phyloP scores from a whole-genome alignment of 2,113 vertebrate genomes.

The Epinephelus lanceolatus region DNA sequence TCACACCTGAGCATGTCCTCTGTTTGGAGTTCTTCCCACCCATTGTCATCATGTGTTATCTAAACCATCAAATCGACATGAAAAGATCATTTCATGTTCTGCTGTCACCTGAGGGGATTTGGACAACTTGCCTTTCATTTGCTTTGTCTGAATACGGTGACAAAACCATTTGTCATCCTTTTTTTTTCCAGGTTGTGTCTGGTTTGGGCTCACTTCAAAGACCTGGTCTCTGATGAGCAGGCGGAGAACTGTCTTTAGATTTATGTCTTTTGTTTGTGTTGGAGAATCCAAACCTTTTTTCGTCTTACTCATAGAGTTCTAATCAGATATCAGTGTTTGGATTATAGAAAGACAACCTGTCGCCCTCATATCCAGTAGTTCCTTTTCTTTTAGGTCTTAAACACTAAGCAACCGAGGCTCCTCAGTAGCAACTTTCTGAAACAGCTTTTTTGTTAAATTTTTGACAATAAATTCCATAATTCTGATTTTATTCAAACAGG shows the following conservation, averaged over 20 bases:
- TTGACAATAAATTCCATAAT: background rate
- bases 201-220: conserved; percentile 60
- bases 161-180: conserved; percentile 47
- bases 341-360: background rate
- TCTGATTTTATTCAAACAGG: background rate
- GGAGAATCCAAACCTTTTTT: background rate
- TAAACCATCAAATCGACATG: conserved; percentile 62
- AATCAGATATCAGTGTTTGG: conserved; percentile 44
- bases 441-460: background rate
- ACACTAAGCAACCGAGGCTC: background rate
- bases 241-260: conserved; percentile 4
- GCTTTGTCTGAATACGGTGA: conserved; percentile 56
- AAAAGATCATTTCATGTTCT: conserved; percentile 66
- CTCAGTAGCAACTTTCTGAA: background rate
- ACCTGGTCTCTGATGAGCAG: background rate
- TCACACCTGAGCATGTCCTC: conserved; percentile 67
- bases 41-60: conserved; percentile 60
- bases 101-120: conserved; percentile 37
- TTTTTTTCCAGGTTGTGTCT: conserved; percentile 20
- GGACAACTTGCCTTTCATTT: conserved; percentile 41
- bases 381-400: background rate
- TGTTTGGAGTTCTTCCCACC: conserved; percentile 34
- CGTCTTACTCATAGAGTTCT: conserved; percentile 6
- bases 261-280: conserved; percentile 6
- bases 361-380: background rate